Base-by-base conservation (phyloP, 2,797 vertebrate species). In the Chiroxiphia lanceolata region DNA sequence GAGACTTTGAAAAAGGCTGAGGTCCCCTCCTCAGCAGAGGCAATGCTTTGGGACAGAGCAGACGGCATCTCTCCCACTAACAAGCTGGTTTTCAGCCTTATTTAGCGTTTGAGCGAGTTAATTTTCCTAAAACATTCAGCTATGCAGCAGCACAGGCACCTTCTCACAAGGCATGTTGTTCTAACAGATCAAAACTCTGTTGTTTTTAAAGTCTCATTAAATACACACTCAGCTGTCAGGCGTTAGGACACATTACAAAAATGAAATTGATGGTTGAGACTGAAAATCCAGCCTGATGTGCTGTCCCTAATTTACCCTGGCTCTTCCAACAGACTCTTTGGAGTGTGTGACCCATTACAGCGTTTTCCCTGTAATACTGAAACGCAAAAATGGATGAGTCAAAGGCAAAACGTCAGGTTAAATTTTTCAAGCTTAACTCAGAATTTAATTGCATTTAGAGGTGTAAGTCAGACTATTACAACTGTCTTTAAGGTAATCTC, bases 401-500 rank as follows among this genome's bases (percentile, higher is more conserved):
- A 88, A 90, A 96, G 84, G 67, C 78, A 89, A 71, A 74, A 88
- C 17, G 87, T 92, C 89, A 91, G 87, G 94, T 83, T 89, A 69
- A 14, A 78, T 91, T 88, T 81, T 83, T 87, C 91, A 93, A 93
- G 84, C 79, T 95, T 95, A 94, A 85, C 92, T 96, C 69, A 21
- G 92, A 74, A 96, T 94, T 96, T 96, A 95, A 96, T 91, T 92
- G 89, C 82, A 91, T 95, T 96, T 96, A 92, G 92, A 78, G 65
- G 82, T 81, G 96, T 94, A 93, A 95, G 68, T 56, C 68, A 71
- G 84, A 75, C 60, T 87, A 83, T 71, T 85, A 85, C 82, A 92
- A 77, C 34, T 2, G n/a, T 61, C 87, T 93, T 87, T 48, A 76
- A 87, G 57, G 83, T 85, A 90, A 95, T 94, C 90, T 93, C 70